Conservation (phyloP, 2,797 vertebrate species). For the Nyctalus aviator region DNA sequence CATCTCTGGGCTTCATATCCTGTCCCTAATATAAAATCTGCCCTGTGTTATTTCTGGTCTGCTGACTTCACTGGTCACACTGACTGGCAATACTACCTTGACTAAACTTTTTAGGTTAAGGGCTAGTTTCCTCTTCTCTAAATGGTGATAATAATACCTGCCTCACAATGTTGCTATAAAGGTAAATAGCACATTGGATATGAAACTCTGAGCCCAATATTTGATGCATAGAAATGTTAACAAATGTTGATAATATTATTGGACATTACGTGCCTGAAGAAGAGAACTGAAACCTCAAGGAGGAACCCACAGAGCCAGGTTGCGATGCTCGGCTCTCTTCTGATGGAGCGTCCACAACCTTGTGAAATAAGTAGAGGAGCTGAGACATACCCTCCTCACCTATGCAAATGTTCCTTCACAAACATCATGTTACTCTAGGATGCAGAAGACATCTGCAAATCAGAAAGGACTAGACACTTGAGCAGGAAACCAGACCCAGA, state of each 20-base stretch:
- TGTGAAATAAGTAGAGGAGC: neutral
- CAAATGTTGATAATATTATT: neutral
- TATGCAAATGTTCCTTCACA: neutral
- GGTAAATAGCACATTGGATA: neutral
- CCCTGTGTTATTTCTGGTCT: neutral
- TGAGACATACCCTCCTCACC: neutral
- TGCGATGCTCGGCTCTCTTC: neutral
- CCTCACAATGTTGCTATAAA: neutral
- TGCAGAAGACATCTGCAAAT: neutral
- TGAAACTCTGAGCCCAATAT: neutral
- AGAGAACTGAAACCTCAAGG: conserved; percentile 14
- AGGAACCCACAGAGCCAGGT: neutral
- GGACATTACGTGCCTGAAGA: neutral
- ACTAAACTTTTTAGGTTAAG: neutral
- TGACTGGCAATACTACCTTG: neutral
- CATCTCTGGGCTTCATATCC: neutral
- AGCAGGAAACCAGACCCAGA: neutral
- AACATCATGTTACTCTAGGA: neutral
- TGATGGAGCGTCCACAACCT: neutral
- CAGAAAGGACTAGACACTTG: neutral
- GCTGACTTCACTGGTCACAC: neutral
- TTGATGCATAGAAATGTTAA: neutral
- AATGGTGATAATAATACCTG: neutral
- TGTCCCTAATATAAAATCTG: neutral
- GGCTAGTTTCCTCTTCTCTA: neutral